Conservation (phyloP, 2,797 vertebrate genomes). For the Girardinus metallicus region DNA sequence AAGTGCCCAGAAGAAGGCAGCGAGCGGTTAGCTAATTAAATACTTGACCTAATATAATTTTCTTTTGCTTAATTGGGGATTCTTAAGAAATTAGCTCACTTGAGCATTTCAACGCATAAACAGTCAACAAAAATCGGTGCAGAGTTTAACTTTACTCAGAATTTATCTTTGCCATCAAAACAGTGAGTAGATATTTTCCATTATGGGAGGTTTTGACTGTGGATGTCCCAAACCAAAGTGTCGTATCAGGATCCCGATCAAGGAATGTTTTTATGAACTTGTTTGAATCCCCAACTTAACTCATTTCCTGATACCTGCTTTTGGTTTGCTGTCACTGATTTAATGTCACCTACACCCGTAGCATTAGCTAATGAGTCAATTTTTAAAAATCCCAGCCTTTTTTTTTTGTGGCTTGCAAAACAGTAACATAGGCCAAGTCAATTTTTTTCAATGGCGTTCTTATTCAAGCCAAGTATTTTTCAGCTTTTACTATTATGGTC, state of each 20-base stretch:
- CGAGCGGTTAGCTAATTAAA: constrained; percentile 69
- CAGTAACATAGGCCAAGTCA: neutral
- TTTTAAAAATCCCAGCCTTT: neutral
- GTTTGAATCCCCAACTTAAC: neutral
- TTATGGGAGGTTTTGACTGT: neutral
- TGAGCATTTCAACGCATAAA: constrained; percentile 42
- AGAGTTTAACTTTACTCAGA: neutral
- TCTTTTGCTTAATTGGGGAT: constrained; percentile 44
- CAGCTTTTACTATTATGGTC: neutral
- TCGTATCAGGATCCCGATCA: neutral
- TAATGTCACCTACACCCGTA: neutral
- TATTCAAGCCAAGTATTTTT: neutral
- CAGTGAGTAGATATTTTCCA: neutral
- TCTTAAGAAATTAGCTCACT: constrained; percentile 46
- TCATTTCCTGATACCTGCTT: neutral
- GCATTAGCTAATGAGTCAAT: neutral
- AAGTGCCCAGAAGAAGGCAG: constrained; percentile 52
- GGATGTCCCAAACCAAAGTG: neutral
- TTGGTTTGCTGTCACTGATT: neutral
- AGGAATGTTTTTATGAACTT: neutral
- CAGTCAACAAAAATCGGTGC: neutral
- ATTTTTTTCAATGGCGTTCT: neutral
- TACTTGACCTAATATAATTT: constrained; percentile 71
- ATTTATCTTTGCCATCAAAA: neutral
- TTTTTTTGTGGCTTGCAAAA: neutral